Evolutionary conservation across 2,113 vertebrate genomes (phyloP), one percentile per base, ranked within the genome.

Genomic region (Coracopsis vasa): DNA sequence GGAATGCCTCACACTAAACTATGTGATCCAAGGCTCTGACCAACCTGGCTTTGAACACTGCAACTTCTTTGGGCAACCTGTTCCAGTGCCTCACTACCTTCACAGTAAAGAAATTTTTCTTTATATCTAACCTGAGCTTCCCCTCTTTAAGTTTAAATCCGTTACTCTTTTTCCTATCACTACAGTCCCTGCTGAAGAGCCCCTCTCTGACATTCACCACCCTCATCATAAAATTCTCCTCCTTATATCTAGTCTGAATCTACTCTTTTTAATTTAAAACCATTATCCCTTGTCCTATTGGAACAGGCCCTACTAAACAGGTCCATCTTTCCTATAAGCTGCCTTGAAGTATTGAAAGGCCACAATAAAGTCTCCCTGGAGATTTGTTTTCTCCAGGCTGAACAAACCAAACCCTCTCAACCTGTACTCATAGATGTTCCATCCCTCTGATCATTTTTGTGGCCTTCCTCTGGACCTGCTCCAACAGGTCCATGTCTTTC

Each of bases 1-100:
- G 16, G 20, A n/a, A 53, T 25, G 13, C 6, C 8, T 74, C 3
- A 20, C 42, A 47, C n/a, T 16, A 1, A 0, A 33, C 16, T 41
- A 80, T 41, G 25, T 0, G 45, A 53, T 31, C 37, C 53, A 31
- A 25, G 70, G 17, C 6, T 16, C 53, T 0, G 0, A 37, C 48
- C 65, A 69, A 0, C 21, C 69, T 74, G 17, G 11, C 41, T 18
- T 69, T 48, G 69, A 50, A 4, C 23, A 18, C 19, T 20, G 1
- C 41, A 54, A 74, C 16, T 71, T 4, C 69, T 54, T 17, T 33
- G 41, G 45, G 17, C 6, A 37, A 6, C 6, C 35, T 41, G 20
- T 53, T 4, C 13, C 25, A 33, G 16, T 8, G 77, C 27, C 48
- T 74, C 3, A 8, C 11, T 24, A 51, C 16, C 19, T 6, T 16